These are phyloP conservation scores for Crocuta crocuta DNA, from an alignment of 2,113 vertebrate genomes.

Conservation along the genomic window DNA sequence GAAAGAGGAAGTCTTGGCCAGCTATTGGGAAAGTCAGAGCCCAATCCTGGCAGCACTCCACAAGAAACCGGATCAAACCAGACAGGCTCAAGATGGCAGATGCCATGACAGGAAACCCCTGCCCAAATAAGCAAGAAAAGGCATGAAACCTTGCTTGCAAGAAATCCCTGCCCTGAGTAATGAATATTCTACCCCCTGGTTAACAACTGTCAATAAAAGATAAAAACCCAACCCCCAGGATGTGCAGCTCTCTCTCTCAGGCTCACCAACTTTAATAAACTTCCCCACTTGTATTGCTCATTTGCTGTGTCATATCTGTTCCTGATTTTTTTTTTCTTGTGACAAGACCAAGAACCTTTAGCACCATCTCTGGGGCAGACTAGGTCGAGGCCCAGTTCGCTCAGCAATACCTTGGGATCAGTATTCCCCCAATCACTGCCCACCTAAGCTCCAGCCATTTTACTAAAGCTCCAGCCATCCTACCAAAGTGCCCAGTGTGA, in stretches of 20 bases:
- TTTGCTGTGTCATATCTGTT: background rate
- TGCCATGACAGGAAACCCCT: background rate
- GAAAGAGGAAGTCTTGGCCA: background rate
- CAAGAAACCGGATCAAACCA: background rate
- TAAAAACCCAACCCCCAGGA: background rate
- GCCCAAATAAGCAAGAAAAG: background rate
- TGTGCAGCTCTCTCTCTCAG: background rate
- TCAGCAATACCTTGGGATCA: background rate
- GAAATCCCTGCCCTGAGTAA: background rate
- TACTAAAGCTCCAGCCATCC: background rate
- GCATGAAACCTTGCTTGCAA: background rate
- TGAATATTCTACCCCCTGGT: background rate
- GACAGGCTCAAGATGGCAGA: background rate
- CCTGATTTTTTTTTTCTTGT: background rate
- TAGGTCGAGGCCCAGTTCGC: background rate
- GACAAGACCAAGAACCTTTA: background rate
- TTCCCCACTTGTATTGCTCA: background rate
- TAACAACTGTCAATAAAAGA: background rate
- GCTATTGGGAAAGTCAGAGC: background rate
- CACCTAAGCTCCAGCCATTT: background rate
- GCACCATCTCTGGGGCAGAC: background rate
- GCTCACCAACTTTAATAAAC: background rate
- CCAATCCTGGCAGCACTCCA: background rate
- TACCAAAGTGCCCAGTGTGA: background rate
- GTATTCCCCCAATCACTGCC: background rate